Conservation (phyloP, 2,797 vertebrate species). For the Gadopsis marmoratus region DNA sequence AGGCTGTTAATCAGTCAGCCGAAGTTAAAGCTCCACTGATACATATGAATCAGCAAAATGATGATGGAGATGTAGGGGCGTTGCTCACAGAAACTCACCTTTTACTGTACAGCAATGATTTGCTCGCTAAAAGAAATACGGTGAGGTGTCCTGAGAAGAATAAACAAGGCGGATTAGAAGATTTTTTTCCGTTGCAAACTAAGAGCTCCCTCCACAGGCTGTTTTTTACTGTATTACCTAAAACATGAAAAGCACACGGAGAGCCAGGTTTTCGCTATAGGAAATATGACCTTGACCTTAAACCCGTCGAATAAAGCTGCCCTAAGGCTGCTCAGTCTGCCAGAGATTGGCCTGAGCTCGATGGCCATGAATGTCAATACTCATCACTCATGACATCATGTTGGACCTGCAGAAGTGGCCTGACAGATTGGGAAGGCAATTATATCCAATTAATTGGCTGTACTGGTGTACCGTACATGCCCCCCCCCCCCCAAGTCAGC, state of each 20-base stretch:
- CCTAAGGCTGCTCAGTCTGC: constrained; percentile 20
- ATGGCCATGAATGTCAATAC: constrained; percentile 51
- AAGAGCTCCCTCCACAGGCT: neutral
- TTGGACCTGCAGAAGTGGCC: neutral
- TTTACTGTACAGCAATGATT: neutral
- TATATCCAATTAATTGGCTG: constrained; percentile 46
- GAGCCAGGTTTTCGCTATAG: constrained; percentile 8
- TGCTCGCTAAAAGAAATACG: neutral
- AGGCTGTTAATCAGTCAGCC: neutral
- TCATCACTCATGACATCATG: constrained; percentile 22
- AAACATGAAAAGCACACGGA: neutral
- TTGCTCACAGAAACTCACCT: neutral
- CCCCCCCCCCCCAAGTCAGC: neutral
- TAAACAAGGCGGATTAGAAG: neutral
- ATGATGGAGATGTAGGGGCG: neutral
- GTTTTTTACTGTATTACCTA: neutral
- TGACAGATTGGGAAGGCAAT: constrained; percentile 27
- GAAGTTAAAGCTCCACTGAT: neutral
- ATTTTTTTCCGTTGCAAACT: neutral
- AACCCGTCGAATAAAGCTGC: constrained; percentile 31
- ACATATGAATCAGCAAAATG: neutral
- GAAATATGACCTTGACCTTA: constrained; percentile 49
- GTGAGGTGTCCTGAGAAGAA: neutral
- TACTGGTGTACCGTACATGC: neutral
- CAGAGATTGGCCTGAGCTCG: constrained; percentile 39